Percentiles rank a stretch among this genome's conserved stretches.
Evolutionary conservation across 2,888 invertebrate genomes (phyloP).

Genomic region (Ectemnius continuus): DNA sequence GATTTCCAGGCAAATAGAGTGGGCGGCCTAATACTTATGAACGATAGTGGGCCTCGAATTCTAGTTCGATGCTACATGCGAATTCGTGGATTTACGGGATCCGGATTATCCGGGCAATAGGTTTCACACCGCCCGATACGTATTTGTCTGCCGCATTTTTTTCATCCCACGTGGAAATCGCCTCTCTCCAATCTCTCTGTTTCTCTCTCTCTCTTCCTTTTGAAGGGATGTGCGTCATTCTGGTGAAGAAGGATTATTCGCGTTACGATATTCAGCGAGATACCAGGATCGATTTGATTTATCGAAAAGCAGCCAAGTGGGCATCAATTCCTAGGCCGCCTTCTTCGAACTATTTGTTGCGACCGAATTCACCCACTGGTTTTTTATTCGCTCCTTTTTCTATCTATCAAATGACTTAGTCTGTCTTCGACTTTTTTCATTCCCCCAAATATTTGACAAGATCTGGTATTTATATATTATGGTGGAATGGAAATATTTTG

Average conservation of each 20-base stretch:
- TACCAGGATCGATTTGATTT: constrained; percentile 41
- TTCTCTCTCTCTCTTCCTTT: background rate
- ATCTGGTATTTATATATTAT: too few relatives aligned
- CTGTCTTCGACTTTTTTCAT: background rate
- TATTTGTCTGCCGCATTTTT: constrained; percentile 27
- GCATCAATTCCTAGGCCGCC: constrained; percentile 17
- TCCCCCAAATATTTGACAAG: too few relatives aligned
- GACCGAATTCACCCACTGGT: background rate
- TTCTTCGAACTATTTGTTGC: constrained; percentile 28
- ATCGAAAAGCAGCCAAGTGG: constrained; percentile 36
- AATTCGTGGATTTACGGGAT: constrained; percentile 43
- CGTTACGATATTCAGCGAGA: constrained; percentile 15
- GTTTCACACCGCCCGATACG: constrained; percentile 27
- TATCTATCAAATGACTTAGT: background rate
- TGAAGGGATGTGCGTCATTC: constrained; percentile 21
- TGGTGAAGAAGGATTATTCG: background rate
- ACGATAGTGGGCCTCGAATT: background rate
- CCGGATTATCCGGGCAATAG: constrained; percentile 49
- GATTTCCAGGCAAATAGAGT: too few relatives aligned
- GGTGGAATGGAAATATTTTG: too few relatives aligned
- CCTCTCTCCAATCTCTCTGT: background rate
- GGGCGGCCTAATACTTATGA: too few relatives aligned
- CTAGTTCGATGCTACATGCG: constrained; percentile 27
- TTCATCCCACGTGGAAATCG: constrained; percentile 7
- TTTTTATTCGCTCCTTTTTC: background rate